Percentiles rank a stretch among this genome's conserved stretches.
Evolutionary conservation across 2,113 vertebrate genomes (phyloP).

Genomic region (Hemiscyllium ocellatum): DNA sequence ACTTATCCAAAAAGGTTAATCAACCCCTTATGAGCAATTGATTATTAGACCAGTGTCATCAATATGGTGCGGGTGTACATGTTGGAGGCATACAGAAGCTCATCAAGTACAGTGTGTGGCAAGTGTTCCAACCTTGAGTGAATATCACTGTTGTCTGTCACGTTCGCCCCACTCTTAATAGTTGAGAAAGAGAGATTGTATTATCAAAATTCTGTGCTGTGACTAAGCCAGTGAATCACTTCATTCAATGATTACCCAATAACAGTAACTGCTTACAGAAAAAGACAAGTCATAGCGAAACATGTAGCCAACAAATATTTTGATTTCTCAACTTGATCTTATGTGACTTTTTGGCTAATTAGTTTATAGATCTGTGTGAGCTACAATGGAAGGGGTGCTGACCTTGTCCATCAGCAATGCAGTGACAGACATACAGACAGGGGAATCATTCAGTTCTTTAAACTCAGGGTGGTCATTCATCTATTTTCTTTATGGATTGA

Average conservation of each 20-base stretch:
- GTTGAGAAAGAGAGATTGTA: neutral
- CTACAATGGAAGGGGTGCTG: conserved; percentile 61
- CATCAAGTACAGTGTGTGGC: neutral
- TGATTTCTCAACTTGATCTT: conserved; percentile 70
- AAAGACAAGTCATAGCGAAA: neutral
- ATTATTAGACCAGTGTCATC: too few species aligned
- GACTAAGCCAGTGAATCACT: neutral
- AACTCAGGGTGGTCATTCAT: neutral
- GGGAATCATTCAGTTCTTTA: neutral
- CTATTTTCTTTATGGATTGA: neutral
- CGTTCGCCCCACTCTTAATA: neutral
- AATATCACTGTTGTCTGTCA: neutral
- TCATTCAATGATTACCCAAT: neutral
- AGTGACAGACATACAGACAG: conserved; percentile 50
- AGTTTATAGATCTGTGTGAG: conserved; percentile 71
- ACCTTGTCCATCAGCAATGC: conserved; percentile 58
- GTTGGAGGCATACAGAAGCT: neutral
- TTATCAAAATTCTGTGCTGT: neutral
- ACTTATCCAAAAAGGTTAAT: too few species aligned
- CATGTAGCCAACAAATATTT: conserved; percentile 60
- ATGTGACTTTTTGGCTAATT: conserved; percentile 63
- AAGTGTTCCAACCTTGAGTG: neutral
- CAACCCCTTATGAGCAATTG: too few species aligned
- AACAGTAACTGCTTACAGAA: neutral
- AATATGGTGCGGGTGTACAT: neutral